Base-by-base conservation (phyloP, 2,888 invertebrate species). In the Pandemis corylana region DNA sequence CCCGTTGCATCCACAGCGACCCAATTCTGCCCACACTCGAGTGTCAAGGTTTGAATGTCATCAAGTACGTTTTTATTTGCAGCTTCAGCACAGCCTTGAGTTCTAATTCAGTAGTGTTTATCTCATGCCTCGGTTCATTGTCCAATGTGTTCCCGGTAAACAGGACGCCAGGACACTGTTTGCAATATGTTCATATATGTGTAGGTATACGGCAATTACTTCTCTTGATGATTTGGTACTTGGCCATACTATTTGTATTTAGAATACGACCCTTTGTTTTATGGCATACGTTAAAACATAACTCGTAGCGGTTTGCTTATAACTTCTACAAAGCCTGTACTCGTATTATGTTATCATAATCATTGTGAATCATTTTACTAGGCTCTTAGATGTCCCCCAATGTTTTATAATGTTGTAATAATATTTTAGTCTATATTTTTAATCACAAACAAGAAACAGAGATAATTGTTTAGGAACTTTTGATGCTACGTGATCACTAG, bases 81-180 rank as follows among this genome's bases (percentile, higher is more conserved):
- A 72, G 74, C 72, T 72, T 68, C 64, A 44, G 68, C 51, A 66
- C 71, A 63, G 69, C 81, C 82, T 81, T 80, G 79, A 70, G 71
- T 72, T 75, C 75, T 78, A 81, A 81, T 78, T 80, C 71, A 76
- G 78, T 68, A 72, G 73, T 72, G 76, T 80, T 79, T 81, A 79
- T 82, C 76, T 74, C 78, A 61, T 56, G 66, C 77, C 20, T 76
- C 78, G 79, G 78, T 72, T 68, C 68, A 65, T 36, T 44, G 68
- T 10, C 65, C 76, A 65, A 20, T 59, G n/a, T 28, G 7, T 68
- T 59, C 44, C 63, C 62, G 64, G 68, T 61, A 56, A 12, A 56
- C 49, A 36, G 41, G 49, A 20, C 53, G 53, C 12, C 15, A 2
- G 6, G 56, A 44, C 44, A 44, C 44, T 44, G 44, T 44, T 0